These are phyloP conservation scores for Pseudorectes ferrugineus DNA, from an alignment of 2,113 vertebrate genomes.

Conservation along the genomic window DNA sequence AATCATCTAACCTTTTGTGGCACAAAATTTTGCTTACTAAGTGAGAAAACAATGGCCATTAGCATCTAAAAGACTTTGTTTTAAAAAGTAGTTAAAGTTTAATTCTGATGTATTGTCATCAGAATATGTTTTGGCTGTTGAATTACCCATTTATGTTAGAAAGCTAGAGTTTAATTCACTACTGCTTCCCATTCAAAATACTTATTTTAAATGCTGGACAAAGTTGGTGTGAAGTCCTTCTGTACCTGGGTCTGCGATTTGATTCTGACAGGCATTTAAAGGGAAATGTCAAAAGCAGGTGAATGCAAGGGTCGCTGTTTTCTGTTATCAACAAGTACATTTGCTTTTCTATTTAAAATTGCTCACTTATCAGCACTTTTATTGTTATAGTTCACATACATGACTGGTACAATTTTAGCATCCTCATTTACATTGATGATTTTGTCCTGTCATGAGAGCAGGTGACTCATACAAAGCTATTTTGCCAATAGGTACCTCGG, in stretches of 20 bases:
- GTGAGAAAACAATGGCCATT: conserved; percentile 76
- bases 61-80: conserved; percentile 76
- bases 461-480: background rate
- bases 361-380: background rate
- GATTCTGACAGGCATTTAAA: background rate
- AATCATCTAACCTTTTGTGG: conserved; percentile 73
- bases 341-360: background rate
- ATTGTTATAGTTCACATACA: accelerated
- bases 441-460: background rate
- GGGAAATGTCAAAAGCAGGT: background rate
- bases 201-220: conserved; percentile 5
- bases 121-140: conserved; percentile 48
- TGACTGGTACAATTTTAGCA: background rate
- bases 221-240: conserved; percentile 1
- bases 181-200: conserved; percentile 33
- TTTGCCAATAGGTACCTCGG: background rate
- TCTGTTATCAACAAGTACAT: background rate
- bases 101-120: conserved; percentile 62
- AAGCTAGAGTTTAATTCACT: conserved; percentile 48
- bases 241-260: background rate
- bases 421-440: background rate
- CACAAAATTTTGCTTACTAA: conserved; percentile 71
- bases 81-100: conserved; percentile 70
- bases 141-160: conserved; percentile 28
- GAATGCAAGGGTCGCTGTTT: background rate